phyloP scores from a whole-genome alignment of 2,797 vertebrate genomes.

The Decapterus maruadsi region DNA sequence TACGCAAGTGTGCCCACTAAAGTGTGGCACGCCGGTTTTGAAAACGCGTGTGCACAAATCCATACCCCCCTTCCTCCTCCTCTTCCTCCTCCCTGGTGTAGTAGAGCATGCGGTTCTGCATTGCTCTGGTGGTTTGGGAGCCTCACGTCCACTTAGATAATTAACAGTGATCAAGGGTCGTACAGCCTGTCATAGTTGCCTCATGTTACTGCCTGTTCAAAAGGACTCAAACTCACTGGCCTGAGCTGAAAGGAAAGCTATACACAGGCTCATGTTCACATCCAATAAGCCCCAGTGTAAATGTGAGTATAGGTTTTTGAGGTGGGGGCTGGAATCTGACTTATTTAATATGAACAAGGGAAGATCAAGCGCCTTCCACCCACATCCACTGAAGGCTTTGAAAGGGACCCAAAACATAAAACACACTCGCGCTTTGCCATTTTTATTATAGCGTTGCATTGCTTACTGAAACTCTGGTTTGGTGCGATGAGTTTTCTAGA shows the following conservation, averaged over 20 bases:
- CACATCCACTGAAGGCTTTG: conserved; percentile 71
- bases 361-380: conserved; percentile 81
- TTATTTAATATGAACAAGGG: conserved; percentile 80
- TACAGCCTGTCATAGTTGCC: conserved; percentile 81
- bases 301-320: conserved; percentile 69
- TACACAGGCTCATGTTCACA: conserved; percentile 76
- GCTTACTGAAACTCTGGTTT: conserved; percentile 7
- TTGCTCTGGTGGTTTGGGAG: conserved; percentile 74
- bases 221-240: conserved; percentile 83
- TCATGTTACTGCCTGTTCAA: conserved; percentile 82
- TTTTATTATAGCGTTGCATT: conserved; percentile 24
- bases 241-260: conserved; percentile 82
- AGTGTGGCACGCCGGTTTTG: conserved; percentile 27
- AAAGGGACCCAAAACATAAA: conserved; percentile 69
- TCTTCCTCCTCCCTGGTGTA: conserved; percentile 25
- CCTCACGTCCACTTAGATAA: conserved; percentile 83
- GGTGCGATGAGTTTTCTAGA: conserved; percentile 12
- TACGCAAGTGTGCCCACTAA: conserved; percentile 14
- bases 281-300: conserved; percentile 78
- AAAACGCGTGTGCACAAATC: conserved; percentile 31
- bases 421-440: conserved; percentile 18
- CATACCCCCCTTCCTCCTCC: too few relatives aligned
- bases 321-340: conserved; percentile 79
- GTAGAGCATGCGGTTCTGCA: conserved; percentile 42
- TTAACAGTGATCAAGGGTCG: conserved; percentile 86